Evolutionary conservation across 2,797 vertebrate species (phyloP).

Genomic region (Bovichtus variegatus): DNA sequence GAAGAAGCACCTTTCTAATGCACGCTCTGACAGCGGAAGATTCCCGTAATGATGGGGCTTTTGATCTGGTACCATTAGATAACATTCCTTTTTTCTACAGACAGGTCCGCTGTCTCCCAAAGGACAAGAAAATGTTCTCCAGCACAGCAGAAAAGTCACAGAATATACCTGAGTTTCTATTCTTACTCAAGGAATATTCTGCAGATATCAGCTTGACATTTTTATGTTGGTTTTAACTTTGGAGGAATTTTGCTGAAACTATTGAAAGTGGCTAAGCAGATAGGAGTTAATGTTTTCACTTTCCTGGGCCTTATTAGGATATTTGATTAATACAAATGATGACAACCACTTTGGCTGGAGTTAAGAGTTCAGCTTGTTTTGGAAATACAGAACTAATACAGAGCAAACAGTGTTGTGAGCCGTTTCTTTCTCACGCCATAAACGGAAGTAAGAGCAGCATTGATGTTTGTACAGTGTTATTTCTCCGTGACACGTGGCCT

Average conservation of each 20-base stretch:
- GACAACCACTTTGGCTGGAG: neutral
- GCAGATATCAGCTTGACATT: slow-evolving; percentile 34
- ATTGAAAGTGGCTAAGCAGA: slow-evolving; percentile 13
- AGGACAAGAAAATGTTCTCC: slow-evolving; percentile 57
- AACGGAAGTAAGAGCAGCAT: slow-evolving; percentile 19
- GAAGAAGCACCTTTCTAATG: slow-evolving; percentile 70
- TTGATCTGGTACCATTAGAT: slow-evolving; percentile 78
- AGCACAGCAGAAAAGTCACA: slow-evolving; percentile 41
- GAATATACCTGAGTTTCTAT: slow-evolving; percentile 30
- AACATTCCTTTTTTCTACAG: slow-evolving; percentile 72
- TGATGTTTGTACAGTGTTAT: slow-evolving; percentile 19
- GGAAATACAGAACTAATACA: neutral
- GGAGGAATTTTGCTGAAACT: slow-evolving; percentile 22
- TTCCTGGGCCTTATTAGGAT: slow-evolving; percentile 3
- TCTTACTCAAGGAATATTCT: slow-evolving; percentile 38
- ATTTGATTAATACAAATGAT: slow-evolving; percentile 36
- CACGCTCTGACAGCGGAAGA: slow-evolving; percentile 54
- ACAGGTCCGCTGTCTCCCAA: slow-evolving; percentile 65
- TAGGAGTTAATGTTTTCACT: neutral
- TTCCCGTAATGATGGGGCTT: slow-evolving; percentile 75
- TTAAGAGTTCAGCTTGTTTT: slow-evolving; percentile 24
- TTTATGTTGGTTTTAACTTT: slow-evolving; percentile 28
- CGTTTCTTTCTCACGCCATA: slow-evolving; percentile 17
- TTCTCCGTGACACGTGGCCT: slow-evolving; percentile 17
- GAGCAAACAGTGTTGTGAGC: neutral